Percentiles rank a stretch among this genome's conserved stretches.
phyloP scores from a whole-genome alignment of 2,888 invertebrate species.

The Aspidiotus destructor region DNA sequence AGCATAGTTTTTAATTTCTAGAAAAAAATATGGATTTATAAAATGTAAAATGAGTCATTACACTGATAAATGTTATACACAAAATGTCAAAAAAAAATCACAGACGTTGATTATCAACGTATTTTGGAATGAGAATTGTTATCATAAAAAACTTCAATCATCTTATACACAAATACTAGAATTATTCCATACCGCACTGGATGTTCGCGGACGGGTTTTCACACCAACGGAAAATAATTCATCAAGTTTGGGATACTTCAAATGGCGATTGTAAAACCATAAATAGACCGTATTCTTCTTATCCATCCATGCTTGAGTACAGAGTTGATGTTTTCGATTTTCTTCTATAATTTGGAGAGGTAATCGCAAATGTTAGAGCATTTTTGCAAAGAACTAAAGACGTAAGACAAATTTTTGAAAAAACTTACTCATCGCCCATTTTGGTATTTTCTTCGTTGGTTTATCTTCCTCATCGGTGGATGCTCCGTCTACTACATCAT shows the following conservation, averaged over 20 bases:
- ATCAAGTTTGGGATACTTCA: constrained; percentile 23
- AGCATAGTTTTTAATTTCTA: too few species aligned
- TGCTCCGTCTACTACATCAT: constrained; percentile 18
- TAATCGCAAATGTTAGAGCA: neutral
- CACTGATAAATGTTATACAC: too few species aligned
- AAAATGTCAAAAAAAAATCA: too few species aligned
- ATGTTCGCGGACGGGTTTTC: constrained; percentile 25
- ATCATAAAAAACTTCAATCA: too few species aligned
- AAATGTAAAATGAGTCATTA: too few species aligned
- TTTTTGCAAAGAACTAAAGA: neutral
- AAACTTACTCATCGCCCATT: constrained; percentile 13
- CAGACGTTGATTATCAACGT: too few species aligned
- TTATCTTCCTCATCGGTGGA: constrained; percentile 22
- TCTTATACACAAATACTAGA: too few species aligned
- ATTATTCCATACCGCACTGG: constrained; percentile 22
- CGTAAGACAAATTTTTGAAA: neutral
- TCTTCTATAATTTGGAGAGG: constrained; percentile 1
- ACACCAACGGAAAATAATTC: constrained; percentile 19
- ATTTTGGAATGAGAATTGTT: too few species aligned
- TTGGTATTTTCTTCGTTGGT: constrained; percentile 12
- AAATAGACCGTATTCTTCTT: constrained; percentile 16
- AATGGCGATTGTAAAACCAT: constrained; percentile 19
- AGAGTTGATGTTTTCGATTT: constrained; percentile 12
- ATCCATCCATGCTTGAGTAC: constrained; percentile 21
- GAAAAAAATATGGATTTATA: too few species aligned